Evolutionary conservation across 2,888 invertebrate genomes (phyloP), one percentile per base, ranked within the genome.

Genomic region (Caenorhabditis angaria): DNA sequence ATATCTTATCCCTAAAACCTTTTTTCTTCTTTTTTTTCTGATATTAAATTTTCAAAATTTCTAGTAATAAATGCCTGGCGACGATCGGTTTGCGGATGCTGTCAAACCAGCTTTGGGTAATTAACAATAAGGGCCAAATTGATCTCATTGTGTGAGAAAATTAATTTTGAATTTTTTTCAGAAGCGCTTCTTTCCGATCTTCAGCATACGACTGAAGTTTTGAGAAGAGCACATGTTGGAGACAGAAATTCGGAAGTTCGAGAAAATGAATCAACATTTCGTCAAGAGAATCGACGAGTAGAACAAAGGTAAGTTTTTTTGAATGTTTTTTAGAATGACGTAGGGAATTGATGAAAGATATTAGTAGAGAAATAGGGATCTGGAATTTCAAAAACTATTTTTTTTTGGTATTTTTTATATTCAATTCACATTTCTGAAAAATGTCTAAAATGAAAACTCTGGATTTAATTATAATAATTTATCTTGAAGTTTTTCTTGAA

Each of bases 181-280:
- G 97, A 97, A 91, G 95, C 96, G 74, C 90, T 97, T 81, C 91
- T 97, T 87, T 95, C 95, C 69, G 97, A 97, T 88, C 91, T 97
- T 69, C 96, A 97, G 90, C 95, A 88, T 62, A 90, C 95, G 87
- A 96, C 96, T 12, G 93, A 95, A 82, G 93, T 94, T 48, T 88
- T 91, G 75, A 76, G 85, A 20, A 69, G 84, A 25, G 80, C 80
- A 14, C 73, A 83, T 61, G 60, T 80, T 57, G 65, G 68, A 10
- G 79, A 79, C 27, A 63, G 41, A 35, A 27, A 18, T 54, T 61
- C 56, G 1, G 56, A 56, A 35, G 12, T 27, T 14, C 32, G 56
- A 5, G 59, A 48, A 35, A 48, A 54, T 5, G 25, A 18, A 27
- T 27, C 54, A 22, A 18, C 24, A 22, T 20, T 50, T 1, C n/a